phyloP scores from a whole-genome alignment of 2,797 vertebrate genomes.

The Delichon dasypus region DNA sequence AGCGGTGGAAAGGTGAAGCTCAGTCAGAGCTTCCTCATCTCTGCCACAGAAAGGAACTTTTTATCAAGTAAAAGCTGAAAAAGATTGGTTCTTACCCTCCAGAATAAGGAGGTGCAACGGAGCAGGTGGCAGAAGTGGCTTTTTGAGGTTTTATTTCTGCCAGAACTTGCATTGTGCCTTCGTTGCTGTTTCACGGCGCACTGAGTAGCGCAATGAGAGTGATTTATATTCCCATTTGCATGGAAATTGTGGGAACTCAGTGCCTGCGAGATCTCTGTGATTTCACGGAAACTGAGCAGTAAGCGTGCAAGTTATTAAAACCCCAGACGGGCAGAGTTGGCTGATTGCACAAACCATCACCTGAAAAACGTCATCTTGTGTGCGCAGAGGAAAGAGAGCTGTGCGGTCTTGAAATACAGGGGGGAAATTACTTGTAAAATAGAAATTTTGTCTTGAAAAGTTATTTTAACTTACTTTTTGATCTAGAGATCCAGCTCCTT shows the following conservation, averaged over 20 bases:
- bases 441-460: not conserved
- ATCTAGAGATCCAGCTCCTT: not conserved
- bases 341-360: not conserved
- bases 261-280: not conserved
- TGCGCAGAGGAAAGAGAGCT: not conserved
- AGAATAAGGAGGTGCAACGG: not conserved
- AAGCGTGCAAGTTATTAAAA: not conserved
- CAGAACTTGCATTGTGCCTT: not conserved
- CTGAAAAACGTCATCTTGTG: not conserved
- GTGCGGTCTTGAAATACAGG: not conserved
- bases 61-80: not conserved
- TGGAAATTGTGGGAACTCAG: not conserved
- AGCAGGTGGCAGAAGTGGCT: not conserved
- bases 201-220: not conserved
- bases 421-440: not conserved
- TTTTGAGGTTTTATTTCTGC: not conserved
- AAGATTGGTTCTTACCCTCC: fast-evolving
- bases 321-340: not conserved
- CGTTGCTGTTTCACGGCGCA: fast-evolving
- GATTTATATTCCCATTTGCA: not conserved
- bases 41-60: not conserved
- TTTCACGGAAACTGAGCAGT: not conserved
- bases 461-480: not conserved
- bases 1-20: not conserved
- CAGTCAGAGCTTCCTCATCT: not conserved